These are phyloP conservation scores for Drosophila neotestacea DNA, from an alignment of 2,888 invertebrate species.

Conservation along the genomic window DNA sequence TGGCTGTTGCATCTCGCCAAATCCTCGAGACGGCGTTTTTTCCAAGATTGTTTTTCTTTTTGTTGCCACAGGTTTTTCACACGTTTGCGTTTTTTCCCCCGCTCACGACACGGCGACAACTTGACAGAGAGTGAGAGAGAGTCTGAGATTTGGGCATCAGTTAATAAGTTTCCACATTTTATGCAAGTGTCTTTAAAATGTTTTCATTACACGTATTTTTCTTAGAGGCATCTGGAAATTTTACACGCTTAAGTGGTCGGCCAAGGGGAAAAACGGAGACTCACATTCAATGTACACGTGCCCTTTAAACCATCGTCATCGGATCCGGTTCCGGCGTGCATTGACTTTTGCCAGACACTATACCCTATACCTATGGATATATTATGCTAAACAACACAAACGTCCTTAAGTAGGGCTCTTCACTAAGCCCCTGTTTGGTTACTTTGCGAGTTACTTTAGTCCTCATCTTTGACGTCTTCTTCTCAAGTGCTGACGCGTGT, in stretches of 20 bases:
- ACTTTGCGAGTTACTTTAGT: conserved; percentile 33
- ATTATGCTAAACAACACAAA: conserved; percentile 43
- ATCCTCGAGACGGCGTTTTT: conserved; percentile 59
- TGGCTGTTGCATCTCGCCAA: conserved; percentile 65
- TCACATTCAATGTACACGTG: conserved; percentile 56
- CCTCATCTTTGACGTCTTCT: conserved; percentile 21
- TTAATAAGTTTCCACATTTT: conserved; percentile 81
- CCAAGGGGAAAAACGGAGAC: conserved; percentile 32
- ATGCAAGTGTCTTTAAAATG: conserved; percentile 76
- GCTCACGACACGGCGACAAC: conserved; percentile 46
- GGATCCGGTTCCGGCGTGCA: conserved; percentile 61
- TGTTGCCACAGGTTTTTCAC: conserved; percentile 68
- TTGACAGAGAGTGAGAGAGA: conserved; percentile 22
- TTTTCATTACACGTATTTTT: conserved; percentile 48
- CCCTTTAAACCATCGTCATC: conserved; percentile 34
- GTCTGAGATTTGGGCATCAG: conserved; percentile 55
- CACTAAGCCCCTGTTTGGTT: conserved; percentile 70
- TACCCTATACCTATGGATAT: conserved; percentile 7
- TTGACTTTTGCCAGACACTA: conserved; percentile 71
- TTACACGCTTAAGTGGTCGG: conserved; percentile 68
- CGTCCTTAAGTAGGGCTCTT: conserved; percentile 65
- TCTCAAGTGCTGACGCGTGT: conserved; percentile 39
- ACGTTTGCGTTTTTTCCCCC: conserved; percentile 70
- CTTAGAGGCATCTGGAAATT: conserved; percentile 61
- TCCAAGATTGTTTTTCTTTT: conserved; percentile 40